Base-by-base conservation (phyloP, 2,888 invertebrate species). In the Apamea sordens region DNA sequence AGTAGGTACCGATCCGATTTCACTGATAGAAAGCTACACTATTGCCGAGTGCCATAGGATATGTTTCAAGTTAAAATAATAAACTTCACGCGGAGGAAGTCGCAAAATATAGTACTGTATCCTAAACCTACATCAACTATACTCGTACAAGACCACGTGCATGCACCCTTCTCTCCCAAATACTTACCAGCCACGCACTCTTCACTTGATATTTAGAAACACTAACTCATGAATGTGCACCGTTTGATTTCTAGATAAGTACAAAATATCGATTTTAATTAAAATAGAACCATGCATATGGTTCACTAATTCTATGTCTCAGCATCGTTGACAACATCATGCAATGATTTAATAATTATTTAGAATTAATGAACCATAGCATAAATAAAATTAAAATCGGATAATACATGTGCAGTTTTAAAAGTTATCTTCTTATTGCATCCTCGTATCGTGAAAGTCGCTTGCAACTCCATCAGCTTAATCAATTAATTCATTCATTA, bases 401-500 rank as follows among this genome's bases (percentile, higher is more conserved):
- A 0, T 41, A 28, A 41, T 44, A 1, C 8, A 13, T 18, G 24
- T 24, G 5, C 24, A 32, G 10, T 36, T 61, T 36, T 21, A 10
- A 50, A 50, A 65, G 1, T 50, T 59, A 77, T 77, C 50, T 50
- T 50, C 13, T 2, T 36, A 53, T 32, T 0, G 3, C 36, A 36
- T 36, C 1, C 59, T 50, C 13, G 41, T n/a, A 15, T 1, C 32
- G 2, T 53, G 32, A 78, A 61, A 28, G 0, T 15, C 53, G 21
- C 15, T 36, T 56, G 24, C 4, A 36, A 36, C 13, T 24, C 41
- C 18, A 79, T 70, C 56, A 36, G 36, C 36, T 50, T 7, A 44
- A 53, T 63, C 18, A 78, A 78, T 53, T 11, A 13, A 80, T 61
- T 67, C 0, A 72, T 50, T 44, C 1, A 67, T 53, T 24, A 59